Evolutionary conservation across 2,113 vertebrate genomes (phyloP).

Genomic region (Heptranchias perlo): DNA sequence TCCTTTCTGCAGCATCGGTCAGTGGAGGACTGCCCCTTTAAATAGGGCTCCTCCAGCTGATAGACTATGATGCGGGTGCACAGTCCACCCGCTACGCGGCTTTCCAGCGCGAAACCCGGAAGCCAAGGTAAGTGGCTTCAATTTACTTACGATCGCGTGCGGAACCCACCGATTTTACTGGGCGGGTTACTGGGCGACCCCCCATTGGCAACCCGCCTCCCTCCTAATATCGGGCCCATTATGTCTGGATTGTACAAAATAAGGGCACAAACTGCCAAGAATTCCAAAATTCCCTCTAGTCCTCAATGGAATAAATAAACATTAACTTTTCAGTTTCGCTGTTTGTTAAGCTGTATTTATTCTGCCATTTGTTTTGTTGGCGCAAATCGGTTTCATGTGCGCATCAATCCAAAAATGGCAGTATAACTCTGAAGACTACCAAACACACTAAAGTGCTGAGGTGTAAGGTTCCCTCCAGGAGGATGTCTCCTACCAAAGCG

Average conservation of each 20-base stretch:
- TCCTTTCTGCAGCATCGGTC: no score
- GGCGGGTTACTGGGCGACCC: no score
- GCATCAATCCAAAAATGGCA: neutral
- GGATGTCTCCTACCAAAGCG: neutral
- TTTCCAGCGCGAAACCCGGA: no score
- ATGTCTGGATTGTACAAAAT: neutral
- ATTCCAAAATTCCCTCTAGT: neutral
- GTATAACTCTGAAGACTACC: neutral
- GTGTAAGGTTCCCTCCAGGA: neutral
- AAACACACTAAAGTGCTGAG: neutral
- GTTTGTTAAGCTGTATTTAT: neutral
- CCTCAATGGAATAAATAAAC: neutral
- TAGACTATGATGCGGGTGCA: no score
- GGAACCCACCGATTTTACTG: no score
- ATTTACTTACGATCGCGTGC: no score
- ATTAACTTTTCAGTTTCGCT: neutral
- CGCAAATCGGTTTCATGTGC: neutral
- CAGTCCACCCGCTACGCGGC: no score
- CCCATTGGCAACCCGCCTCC: no score
- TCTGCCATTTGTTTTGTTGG: neutral
- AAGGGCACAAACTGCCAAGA: neutral
- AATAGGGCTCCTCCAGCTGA: no score
- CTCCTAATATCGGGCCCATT: no score
- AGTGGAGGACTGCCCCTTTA: no score
- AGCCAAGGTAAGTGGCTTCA: no score